Percentiles rank a stretch among this genome's conserved stretches.
Conservation (phyloP, 1,140 invertebrate genomes). For the Drosophila pseudoobscura region DNA sequence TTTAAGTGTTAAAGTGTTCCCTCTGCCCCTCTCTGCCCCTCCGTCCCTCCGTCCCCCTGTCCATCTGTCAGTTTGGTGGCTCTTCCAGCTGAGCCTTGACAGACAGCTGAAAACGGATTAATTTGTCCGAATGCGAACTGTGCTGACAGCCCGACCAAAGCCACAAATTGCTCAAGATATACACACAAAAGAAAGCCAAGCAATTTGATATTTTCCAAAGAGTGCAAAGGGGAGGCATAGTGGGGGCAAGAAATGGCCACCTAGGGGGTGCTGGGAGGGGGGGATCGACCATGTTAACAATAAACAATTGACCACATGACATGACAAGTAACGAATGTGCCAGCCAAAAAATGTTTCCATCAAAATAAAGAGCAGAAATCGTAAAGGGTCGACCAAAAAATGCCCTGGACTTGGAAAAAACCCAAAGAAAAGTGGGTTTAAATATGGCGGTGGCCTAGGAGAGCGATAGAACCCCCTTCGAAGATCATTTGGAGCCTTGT, state of each 20-base stretch:
- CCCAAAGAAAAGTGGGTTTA: too few relatives aligned
- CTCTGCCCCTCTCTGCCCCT: too few relatives aligned
- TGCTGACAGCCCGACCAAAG: slow-evolving; percentile 46
- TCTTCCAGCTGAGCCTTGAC: slow-evolving; percentile 25
- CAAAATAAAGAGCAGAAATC: slow-evolving; percentile 14
- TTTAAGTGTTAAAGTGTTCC: slow-evolving; percentile 36
- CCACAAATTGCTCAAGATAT: slow-evolving; percentile 51
- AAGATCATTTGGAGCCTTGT: too few relatives aligned
- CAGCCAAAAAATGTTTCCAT: slow-evolving; percentile 49
- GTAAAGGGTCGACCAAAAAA: background rate
- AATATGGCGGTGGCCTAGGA: too few relatives aligned
- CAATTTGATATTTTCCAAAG: slow-evolving; percentile 46
- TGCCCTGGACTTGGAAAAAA: background rate
- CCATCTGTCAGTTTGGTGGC: background rate
- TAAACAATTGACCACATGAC: slow-evolving; percentile 76
- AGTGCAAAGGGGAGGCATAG: background rate
- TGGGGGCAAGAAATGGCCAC: background rate
- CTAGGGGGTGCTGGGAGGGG: background rate
- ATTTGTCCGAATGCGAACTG: slow-evolving; percentile 36
- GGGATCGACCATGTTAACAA: slow-evolving; percentile 61
- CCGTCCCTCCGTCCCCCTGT: background rate
- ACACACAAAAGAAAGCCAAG: slow-evolving; percentile 37
- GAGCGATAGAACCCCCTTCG: too few relatives aligned
- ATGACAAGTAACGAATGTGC: slow-evolving; percentile 60
- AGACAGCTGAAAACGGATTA: slow-evolving; percentile 55